Evolutionary conservation across 2,888 invertebrate species (phyloP).

Genomic region (Opisthograptis luteolata): DNA sequence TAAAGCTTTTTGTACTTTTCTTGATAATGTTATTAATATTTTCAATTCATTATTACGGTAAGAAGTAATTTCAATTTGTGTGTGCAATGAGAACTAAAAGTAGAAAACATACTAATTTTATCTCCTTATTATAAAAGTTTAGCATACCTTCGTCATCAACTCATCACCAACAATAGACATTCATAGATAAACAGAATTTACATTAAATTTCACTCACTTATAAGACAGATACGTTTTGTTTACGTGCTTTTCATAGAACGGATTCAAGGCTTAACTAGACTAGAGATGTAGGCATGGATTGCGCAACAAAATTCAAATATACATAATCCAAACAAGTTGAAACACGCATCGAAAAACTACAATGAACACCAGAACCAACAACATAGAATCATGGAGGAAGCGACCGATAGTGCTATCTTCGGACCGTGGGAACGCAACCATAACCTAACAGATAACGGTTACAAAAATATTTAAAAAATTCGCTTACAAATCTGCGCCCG

Average conservation of each 20-base stretch:
- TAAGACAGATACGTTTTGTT: too few species aligned
- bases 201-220: too few species aligned
- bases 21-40: slow-evolving; percentile 1
- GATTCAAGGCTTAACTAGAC: too few species aligned
- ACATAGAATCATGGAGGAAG: slow-evolving; percentile 56
- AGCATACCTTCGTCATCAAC: too few species aligned
- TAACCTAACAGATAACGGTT: slow-evolving; percentile 42
- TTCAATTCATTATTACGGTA: not conserved
- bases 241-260: too few species aligned
- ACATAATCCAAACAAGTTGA: slow-evolving; percentile 33
- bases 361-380: slow-evolving; percentile 28
- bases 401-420: slow-evolving; percentile 54
- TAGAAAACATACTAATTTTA: too few species aligned
- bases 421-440: slow-evolving; percentile 67
- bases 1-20: slow-evolving; percentile 6
- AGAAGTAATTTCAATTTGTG: too few species aligned
- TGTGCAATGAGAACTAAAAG: too few species aligned
- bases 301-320: not conserved
- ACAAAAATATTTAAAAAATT: slow-evolving; percentile 52
- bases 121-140: too few species aligned
- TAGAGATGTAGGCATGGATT: too few species aligned
- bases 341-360: slow-evolving; percentile 39
- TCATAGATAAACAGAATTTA: too few species aligned
- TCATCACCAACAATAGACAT: too few species aligned
- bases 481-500: slow-evolving; percentile 50